Conservation (phyloP, 2,888 invertebrate species). For the Protophormia terraenovae region DNA sequence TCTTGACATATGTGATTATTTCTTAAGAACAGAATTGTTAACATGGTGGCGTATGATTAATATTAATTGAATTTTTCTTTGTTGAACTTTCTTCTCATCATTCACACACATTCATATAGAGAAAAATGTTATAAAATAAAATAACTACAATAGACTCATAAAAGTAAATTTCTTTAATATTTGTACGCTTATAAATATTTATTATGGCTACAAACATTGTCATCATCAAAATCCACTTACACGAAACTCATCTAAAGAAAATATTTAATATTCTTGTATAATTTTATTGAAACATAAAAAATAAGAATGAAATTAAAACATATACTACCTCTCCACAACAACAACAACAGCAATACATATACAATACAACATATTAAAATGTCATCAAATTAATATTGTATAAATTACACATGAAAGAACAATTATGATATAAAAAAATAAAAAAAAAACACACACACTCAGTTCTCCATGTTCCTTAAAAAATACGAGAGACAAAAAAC, state of each 20-base stretch:
- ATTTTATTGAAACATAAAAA: constrained; percentile 56
- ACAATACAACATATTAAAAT: constrained; percentile 50
- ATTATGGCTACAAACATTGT: not conserved
- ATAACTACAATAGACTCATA: constrained; percentile 18
- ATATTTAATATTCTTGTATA: constrained; percentile 25
- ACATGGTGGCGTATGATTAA: constrained; percentile 20
- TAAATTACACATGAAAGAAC: constrained; percentile 44
- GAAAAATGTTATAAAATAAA: not conserved
- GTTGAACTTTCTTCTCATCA: not conserved
- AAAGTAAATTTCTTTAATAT: constrained; percentile 27
- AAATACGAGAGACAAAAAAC: not conserved
- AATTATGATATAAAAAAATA: constrained; percentile 28
- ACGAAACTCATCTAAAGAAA: not conserved
- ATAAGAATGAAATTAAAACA: no score
- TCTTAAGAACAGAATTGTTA: not conserved
- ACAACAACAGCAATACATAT: not conserved
- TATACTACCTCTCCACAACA: no score
- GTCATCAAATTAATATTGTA: constrained; percentile 55
- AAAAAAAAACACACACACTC: not conserved
- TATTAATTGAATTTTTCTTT: constrained; percentile 28
- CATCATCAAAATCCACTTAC: constrained; percentile 7
- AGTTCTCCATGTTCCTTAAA: not conserved
- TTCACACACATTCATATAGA: not conserved
- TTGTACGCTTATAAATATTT: constrained; percentile 1
- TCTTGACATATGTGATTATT: not conserved